phyloP scores from a whole-genome alignment of 2,113 vertebrate species.

The Murina feae region DNA sequence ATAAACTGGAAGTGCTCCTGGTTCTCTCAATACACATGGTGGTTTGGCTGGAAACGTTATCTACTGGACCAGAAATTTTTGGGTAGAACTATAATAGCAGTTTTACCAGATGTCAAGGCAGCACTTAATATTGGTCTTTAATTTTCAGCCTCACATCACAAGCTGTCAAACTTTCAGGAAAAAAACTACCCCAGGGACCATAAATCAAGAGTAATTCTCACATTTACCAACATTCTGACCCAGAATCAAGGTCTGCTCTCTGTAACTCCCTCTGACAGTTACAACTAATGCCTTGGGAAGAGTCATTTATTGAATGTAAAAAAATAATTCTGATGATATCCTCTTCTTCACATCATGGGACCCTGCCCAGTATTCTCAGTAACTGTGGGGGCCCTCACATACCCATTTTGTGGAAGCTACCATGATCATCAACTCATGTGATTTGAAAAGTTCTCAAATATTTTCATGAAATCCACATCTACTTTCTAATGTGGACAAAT shows the following conservation, averaged over 20 bases:
- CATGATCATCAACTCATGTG: too few relatives aligned
- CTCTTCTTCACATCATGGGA: neutral
- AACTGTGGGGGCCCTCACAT: fast-evolving
- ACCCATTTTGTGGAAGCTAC: neutral
- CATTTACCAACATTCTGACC: neutral
- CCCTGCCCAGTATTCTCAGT: fast-evolving
- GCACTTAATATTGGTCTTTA: neutral
- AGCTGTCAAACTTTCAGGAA: neutral
- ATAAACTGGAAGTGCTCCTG: neutral
- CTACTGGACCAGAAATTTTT: neutral
- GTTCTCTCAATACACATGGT: neutral
- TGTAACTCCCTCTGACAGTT: neutral
- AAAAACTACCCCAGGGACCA: fast-evolving
- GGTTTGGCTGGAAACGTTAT: too few relatives aligned
- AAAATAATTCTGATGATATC: neutral
- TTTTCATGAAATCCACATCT: neutral
- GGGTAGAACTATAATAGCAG: neutral
- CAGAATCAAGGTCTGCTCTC: neutral
- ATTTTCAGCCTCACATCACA: too few relatives aligned
- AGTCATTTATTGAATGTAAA: neutral
- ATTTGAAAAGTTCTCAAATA: neutral
- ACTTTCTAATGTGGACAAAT: neutral
- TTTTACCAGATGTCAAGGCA: neutral
- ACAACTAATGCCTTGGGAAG: neutral
- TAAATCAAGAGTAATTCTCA: neutral